phyloP scores from a whole-genome alignment of 2,888 invertebrate genomes.

The Smittia sp. region DNA sequence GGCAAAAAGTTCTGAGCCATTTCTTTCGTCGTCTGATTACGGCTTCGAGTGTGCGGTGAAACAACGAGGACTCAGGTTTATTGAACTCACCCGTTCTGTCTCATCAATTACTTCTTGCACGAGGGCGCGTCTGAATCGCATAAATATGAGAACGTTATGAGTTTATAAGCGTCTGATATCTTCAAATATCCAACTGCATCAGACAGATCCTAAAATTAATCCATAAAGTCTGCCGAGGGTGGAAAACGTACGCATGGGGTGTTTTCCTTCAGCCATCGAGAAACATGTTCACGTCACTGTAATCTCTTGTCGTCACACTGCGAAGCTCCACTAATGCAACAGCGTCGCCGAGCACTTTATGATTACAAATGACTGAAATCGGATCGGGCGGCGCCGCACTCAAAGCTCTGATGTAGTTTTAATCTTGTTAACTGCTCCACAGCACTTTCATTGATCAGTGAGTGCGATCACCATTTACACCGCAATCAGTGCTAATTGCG shows the following conservation, averaged over 20 bases:
- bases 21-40: background rate
- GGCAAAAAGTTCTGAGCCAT: background rate
- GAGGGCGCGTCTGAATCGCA: background rate
- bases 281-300: background rate
- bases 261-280: background rate
- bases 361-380: no score
- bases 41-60: background rate
- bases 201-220: slow-evolving; percentile 3
- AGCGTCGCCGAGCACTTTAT: background rate
- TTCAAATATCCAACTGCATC: background rate
- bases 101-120: background rate
- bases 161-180: background rate
- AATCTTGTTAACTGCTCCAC: slow-evolving; percentile 1
- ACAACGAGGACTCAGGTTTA: background rate
- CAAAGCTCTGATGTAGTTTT: background rate
- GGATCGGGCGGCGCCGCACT: background rate
- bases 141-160: background rate
- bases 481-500: background rate
- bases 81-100: background rate
- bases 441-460: background rate
- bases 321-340: background rate
- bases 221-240: slow-evolving; percentile 5
- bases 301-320: background rate
- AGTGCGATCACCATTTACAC: background rate
- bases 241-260: no score